Percentiles rank a stretch among this genome's conserved stretches.
phyloP scores from a whole-genome alignment of 2,888 invertebrate species.

The Cancer borealis region DNA sequence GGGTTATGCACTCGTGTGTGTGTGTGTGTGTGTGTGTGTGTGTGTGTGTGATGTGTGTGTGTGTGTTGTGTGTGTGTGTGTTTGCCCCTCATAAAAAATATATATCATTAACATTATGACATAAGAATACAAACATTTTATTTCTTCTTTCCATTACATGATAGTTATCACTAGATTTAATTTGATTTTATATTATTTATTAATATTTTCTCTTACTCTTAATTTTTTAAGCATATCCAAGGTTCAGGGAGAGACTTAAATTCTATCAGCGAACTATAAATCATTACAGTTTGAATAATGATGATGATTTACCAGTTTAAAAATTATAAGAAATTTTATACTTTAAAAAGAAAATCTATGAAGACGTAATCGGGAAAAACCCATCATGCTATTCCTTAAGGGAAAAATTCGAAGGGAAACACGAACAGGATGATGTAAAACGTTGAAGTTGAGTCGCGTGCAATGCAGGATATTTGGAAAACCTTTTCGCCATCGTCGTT shows the following conservation, averaged over 20 bases:
- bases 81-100: neutral
- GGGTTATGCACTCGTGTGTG: no score
- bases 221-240: neutral
- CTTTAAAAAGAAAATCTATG: neutral
- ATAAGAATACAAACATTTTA: neutral
- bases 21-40: no score
- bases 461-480: neutral
- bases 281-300: neutral
- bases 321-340: neutral
- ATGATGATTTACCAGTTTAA: neutral
- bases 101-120: neutral
- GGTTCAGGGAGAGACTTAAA: neutral
- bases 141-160: neutral
- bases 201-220: neutral
- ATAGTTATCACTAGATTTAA: neutral
- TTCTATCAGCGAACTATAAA: neutral
- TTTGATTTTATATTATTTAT: no score
- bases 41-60: no score
- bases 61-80: neutral
- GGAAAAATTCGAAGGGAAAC: neutral
- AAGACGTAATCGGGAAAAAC: conserved; percentile 8
- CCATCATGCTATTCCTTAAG: no score
- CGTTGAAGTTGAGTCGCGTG: neutral
- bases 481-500: neutral
- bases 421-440: neutral